Evolutionary conservation across 2,113 vertebrate genomes (phyloP).

Genomic region (Rhea pennata): DNA sequence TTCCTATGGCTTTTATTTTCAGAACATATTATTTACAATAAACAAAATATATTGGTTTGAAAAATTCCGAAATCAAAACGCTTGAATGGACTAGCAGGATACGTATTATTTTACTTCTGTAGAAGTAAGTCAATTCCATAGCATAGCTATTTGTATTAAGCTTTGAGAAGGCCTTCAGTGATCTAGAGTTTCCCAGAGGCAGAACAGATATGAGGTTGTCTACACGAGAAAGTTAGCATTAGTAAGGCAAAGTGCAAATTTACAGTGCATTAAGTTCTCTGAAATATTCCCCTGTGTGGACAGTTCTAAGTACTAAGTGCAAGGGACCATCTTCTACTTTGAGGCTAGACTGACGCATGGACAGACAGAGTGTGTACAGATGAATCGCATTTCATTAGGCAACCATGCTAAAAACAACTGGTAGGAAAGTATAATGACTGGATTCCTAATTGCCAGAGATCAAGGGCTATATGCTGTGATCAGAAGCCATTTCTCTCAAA

Average conservation of each 20-base stretch:
- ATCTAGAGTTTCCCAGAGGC: neutral
- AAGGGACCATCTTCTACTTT: neutral
- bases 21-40: neutral
- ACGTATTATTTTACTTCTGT: neutral
- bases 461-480: neutral
- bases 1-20: neutral
- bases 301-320: neutral
- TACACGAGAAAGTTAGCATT: neutral
- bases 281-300: neutral
- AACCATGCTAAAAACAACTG: slow-evolving; percentile 2
- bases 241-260: neutral
- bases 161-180: neutral
- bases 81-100: neutral
- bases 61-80: neutral
- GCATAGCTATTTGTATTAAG: neutral
- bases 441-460: slow-evolving; percentile 9
- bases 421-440: neutral
- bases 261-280: neutral
- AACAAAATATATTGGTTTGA: neutral
- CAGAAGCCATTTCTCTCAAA: neutral
- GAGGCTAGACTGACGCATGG: neutral
- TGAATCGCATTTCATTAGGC: neutral
- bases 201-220: neutral
- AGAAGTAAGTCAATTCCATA: neutral
- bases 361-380: neutral